Evolutionary conservation across 2,888 invertebrate genomes (phyloP).

Genomic region (Dolichopus griseipennis): DNA sequence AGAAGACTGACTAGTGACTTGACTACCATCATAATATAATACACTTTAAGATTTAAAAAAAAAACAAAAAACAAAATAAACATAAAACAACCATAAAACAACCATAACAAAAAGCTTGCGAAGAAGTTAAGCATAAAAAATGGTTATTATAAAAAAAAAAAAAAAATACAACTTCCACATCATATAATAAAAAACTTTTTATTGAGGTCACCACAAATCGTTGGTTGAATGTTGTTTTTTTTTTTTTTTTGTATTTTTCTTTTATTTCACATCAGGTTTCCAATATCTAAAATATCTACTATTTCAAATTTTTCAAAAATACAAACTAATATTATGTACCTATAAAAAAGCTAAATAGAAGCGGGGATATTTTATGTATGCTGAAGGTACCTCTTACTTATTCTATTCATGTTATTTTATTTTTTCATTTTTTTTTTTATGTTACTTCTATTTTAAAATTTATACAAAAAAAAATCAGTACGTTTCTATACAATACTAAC

Average conservation of each 20-base stretch:
- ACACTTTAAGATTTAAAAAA: background rate
- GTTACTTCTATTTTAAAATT: background rate
- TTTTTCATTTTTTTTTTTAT: too few relatives aligned
- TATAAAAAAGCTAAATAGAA: background rate
- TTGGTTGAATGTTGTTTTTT: background rate
- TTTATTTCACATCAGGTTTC: background rate
- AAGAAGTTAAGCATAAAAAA: constrained; percentile 6
- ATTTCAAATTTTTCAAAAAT: background rate
- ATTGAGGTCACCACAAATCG: constrained; percentile 6
- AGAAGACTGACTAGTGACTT: background rate
- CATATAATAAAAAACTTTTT: background rate
- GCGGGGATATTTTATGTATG: constrained; percentile 1
- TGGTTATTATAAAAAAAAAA: background rate
- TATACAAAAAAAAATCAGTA: background rate
- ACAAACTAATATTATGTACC: too few relatives aligned
- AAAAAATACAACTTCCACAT: background rate
- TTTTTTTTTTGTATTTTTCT: background rate
- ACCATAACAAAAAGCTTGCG: background rate
- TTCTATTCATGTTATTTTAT: background rate
- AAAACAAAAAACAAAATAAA: background rate
- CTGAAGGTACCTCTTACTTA: constrained; percentile 1
- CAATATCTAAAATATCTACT: background rate
- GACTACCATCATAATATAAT: background rate
- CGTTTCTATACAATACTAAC: background rate
- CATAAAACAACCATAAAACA: too few relatives aligned